A percentile compares a stretch with the other conserved stretches of the same genome.
Evolutionary conservation across 1,140 invertebrate species (phyloP).

Genomic region (Ceratosolen fusciceps): DNA sequence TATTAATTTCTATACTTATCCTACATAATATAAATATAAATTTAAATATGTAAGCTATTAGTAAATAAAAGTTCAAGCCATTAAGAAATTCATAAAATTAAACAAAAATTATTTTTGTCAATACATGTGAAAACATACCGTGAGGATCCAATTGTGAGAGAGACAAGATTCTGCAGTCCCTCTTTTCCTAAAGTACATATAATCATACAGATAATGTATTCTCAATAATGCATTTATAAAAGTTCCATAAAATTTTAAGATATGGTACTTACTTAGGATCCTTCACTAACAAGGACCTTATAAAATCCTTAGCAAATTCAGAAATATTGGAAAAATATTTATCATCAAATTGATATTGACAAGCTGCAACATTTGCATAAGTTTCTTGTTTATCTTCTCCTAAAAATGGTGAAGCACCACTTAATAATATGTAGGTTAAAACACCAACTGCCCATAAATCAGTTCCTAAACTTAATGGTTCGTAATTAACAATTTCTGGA

Average conservation of each 20-base stretch:
- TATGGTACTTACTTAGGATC: constrained; percentile 73
- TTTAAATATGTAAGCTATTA: constrained; percentile 32
- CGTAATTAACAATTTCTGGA: constrained; percentile 81
- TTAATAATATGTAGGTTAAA: constrained; percentile 78
- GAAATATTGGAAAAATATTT: constrained; percentile 76
- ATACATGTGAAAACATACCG: constrained; percentile 68
- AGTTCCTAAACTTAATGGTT: constrained; percentile 77
- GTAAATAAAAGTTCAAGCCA: constrained; percentile 36
- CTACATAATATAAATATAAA: constrained; percentile 42
- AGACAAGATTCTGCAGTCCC: constrained; percentile 76
- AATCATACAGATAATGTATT: not conserved
- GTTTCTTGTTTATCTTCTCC: constrained; percentile 78
- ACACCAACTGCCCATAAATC: constrained; percentile 83
- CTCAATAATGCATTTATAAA: not conserved
- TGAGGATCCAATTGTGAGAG: constrained; percentile 78
- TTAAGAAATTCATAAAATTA: constrained; percentile 53
- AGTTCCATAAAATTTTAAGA: too few relatives aligned
- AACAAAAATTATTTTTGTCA: constrained; percentile 54
- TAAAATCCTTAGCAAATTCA: constrained; percentile 76
- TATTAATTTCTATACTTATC: constrained; percentile 34
- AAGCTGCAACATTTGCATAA: constrained; percentile 78
- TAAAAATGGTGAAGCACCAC: constrained; percentile 78
- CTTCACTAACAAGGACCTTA: constrained; percentile 73
- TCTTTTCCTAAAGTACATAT: constrained; percentile 68
- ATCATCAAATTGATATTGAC: constrained; percentile 78